Percentiles rank a stretch among this genome's conserved stretches.
These are phyloP conservation scores for Peribatodes rhomboidaria DNA, from an alignment of 2,888 invertebrate genomes.

Conservation along the genomic window DNA sequence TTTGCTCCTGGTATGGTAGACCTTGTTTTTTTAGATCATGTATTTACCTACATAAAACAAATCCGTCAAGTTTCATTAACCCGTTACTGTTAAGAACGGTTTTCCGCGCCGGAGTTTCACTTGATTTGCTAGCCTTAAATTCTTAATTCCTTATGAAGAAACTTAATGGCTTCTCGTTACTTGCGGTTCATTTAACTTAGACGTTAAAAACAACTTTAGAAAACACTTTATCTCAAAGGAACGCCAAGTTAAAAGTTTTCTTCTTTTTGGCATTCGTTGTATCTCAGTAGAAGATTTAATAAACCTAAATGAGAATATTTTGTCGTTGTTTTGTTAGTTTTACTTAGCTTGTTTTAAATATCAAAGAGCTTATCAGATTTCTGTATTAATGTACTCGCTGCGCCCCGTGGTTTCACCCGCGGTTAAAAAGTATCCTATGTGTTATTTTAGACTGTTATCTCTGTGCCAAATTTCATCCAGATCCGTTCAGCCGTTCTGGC, in stretches of 20 bases:
- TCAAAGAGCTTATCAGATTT: too few relatives aligned
- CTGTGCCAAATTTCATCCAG: too few relatives aligned
- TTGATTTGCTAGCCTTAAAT: slow-evolving; percentile 19
- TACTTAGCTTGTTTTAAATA: too few relatives aligned
- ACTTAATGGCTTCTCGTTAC: slow-evolving; percentile 31
- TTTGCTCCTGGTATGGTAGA: too few relatives aligned
- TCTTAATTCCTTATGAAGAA: slow-evolving; percentile 30
- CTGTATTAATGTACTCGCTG: too few relatives aligned
- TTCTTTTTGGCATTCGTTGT: slow-evolving; percentile 18
- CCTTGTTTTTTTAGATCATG: too few relatives aligned
- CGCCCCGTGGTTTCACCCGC: too few relatives aligned
- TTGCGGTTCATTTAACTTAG: slow-evolving; percentile 35
- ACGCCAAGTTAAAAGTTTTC: background rate
- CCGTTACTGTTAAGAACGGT: background rate
- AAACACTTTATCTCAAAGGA: slow-evolving; percentile 31
- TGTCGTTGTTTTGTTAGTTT: background rate
- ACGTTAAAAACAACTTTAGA: slow-evolving; percentile 35
- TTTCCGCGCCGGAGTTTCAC: background rate
- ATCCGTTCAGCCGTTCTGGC: too few relatives aligned
- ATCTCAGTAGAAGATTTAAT: background rate
- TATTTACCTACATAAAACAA: too few relatives aligned
- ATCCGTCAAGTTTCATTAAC: too few relatives aligned
- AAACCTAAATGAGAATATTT: background rate
- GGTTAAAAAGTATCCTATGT: too few relatives aligned
- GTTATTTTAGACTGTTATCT: too few relatives aligned